A percentile compares a stretch with the other conserved stretches of the same genome.
Conservation (phyloP, 2,797 vertebrate genomes). For the Hydrocynus forskahlii region DNA sequence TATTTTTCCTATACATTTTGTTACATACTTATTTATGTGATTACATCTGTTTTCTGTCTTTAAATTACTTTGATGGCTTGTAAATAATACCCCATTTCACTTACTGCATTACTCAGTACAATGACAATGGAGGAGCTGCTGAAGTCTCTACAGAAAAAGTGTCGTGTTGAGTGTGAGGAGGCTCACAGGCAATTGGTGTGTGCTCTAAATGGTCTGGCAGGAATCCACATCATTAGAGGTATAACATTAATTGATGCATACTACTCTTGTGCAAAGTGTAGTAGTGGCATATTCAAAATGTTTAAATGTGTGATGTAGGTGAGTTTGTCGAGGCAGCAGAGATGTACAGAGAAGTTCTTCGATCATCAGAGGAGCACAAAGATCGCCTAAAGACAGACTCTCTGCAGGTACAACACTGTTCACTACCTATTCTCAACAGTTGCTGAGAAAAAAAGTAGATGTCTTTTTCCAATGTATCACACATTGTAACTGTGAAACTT, state of each 20-base stretch:
- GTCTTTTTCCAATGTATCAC: conserved; percentile 12
- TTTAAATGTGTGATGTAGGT: conserved; percentile 68
- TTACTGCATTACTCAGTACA: conserved; percentile 78
- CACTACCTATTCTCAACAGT: not conserved
- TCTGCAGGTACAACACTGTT: conserved; percentile 83
- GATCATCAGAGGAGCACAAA: conserved; percentile 98
- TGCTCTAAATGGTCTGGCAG: conserved; percentile 95
- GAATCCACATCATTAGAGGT: conserved; percentile 99
- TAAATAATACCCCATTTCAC: not conserved
- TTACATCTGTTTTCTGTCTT: not conserved
- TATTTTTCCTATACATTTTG: not conserved
- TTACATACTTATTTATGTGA: too few relatives aligned
- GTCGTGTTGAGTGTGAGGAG: conserved; percentile 96
- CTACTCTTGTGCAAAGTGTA: not conserved
- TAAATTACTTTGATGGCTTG: not conserved
- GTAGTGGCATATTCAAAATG: not conserved
- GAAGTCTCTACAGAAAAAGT: conserved; percentile 97
- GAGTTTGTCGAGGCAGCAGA: conserved; percentile 88
- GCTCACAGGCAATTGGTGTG: conserved; percentile 95
- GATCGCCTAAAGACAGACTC: conserved; percentile 95
- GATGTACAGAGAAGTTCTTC: conserved; percentile 95
- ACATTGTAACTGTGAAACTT: conserved; percentile 31
- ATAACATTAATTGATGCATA: conserved; percentile 44
- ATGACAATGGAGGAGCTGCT: conserved; percentile 99
- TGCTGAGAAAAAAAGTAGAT: not conserved